Evolutionary conservation across 2,888 invertebrate species (phyloP).

Genomic region (Sarcophaga carnaria): DNA sequence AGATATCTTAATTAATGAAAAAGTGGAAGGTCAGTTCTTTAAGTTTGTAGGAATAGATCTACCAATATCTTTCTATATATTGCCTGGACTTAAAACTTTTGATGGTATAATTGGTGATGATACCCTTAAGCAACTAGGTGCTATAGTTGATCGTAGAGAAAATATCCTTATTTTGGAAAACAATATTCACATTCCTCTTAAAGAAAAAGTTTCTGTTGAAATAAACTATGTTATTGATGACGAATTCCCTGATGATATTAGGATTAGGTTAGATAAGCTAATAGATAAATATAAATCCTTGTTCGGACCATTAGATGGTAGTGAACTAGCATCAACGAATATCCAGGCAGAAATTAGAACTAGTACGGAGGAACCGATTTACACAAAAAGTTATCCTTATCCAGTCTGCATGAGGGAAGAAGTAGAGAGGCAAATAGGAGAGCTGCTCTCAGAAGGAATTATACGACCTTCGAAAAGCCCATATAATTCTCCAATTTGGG

Average conservation of each 20-base stretch:
- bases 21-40: too few species aligned
- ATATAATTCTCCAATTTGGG: constrained; percentile 70
- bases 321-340: background rate
- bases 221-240: constrained; percentile 16
- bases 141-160: too few species aligned
- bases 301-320: constrained; percentile 1
- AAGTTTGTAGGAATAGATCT: too few species aligned
- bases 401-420: constrained; percentile 6
- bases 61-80: too few species aligned
- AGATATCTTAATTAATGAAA: too few species aligned
- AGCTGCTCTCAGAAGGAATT: constrained; percentile 71
- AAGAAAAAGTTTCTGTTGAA: too few species aligned
- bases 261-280: background rate
- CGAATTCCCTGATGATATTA: background rate
- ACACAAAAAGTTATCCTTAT: constrained; percentile 5
- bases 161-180: too few species aligned
- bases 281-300: background rate
- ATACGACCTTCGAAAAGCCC: constrained; percentile 73
- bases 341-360: constrained; percentile 1
- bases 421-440: background rate
- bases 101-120: too few species aligned
- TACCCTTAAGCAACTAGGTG: too few species aligned
- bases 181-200: too few species aligned
- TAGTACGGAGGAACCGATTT: constrained; percentile 4
- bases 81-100: too few species aligned